phyloP scores from a whole-genome alignment of 2,888 invertebrate species.

The Drosophila nigricruria region DNA sequence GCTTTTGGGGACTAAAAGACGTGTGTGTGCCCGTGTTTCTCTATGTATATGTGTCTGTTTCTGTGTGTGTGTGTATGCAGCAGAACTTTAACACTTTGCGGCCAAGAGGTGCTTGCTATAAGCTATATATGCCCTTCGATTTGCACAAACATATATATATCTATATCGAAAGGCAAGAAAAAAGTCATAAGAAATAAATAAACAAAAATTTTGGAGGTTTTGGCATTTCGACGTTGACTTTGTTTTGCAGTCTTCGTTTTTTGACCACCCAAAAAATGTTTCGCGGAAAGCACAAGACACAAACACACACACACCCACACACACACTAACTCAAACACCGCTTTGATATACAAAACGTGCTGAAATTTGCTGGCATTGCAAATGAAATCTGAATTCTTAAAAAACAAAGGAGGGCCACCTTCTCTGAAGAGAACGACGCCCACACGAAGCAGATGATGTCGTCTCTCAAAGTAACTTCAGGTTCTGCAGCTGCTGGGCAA shows the following conservation, averaged over 20 bases:
- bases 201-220: conserved; percentile 19
- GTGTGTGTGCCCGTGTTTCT: conserved; percentile 17
- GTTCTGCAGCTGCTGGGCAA: conserved; percentile 53
- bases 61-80: conserved; percentile 35
- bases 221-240: conserved; percentile 13
- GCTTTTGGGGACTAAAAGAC: conserved; percentile 67
- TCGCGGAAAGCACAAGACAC: conserved; percentile 75
- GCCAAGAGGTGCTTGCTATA: conserved; percentile 57
- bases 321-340: conserved; percentile 45
- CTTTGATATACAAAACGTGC: conserved; percentile 71
- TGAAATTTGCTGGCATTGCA: conserved; percentile 70
- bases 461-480: conserved; percentile 7
- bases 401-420: conserved; percentile 36
- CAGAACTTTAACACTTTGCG: conserved; percentile 77
- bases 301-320: conserved; percentile 35
- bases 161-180: conserved; percentile 10
- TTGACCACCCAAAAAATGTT: conserved; percentile 69
- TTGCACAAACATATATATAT: background rate
- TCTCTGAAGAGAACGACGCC: conserved; percentile 54
- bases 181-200: conserved; percentile 25
- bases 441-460: conserved; percentile 56
- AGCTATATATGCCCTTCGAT: conserved; percentile 21
- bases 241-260: conserved; percentile 33
- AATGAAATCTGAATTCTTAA: conserved; percentile 38
- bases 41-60: conserved; percentile 10